Base-by-base conservation (phyloP, 2,888 invertebrate genomes). In the Orthosia cruda region DNA sequence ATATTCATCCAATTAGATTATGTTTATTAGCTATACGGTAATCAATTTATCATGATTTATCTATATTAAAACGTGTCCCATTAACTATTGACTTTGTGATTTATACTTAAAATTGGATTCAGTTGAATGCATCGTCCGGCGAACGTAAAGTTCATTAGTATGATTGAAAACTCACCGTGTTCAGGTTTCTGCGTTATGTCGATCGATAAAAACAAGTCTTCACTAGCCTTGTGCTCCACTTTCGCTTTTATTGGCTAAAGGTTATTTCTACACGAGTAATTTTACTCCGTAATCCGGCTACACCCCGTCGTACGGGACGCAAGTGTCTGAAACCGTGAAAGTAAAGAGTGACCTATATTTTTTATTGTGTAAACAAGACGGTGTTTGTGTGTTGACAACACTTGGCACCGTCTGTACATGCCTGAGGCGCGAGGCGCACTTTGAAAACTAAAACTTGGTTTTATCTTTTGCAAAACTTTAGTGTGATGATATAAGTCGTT, bases 231-330 rank as follows among this genome's bases (percentile, higher is more conserved):
- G 90, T 90, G 92, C 88, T 91, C 91, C 87, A 92, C 92, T 92
- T 92, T 92, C 92, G 91, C 89, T 92, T 92, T 92, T 91, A 89
- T 88, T 88, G 89, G 80, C 88, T 87, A 91, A 91, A 91, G 90
- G 89, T 92, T 91, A 88, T 88, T 90, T 90, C 86, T 87, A 85
- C 87, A 87, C 84, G 81, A 86, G 85, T 86, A 75, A 85, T 75
- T 86, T 85, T 85, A 81, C 80, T 81, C 77, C 26, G 83, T 81
- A 81, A 79, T 85, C 80, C 71, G 70, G 72, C 73, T 74, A 71
- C 74, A 75, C 82, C 83, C 83, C 70, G 72, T 81, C 71, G 62
- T 75, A 72, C 76, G 45, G 74, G 71, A 71, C 77, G 74, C 59
- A 76, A 79, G 72, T 81, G 68, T 81, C 80, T 86, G 67, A 74